Evolutionary conservation across 2,113 vertebrate species (phyloP).

Genomic region (Martes martes): DNA sequence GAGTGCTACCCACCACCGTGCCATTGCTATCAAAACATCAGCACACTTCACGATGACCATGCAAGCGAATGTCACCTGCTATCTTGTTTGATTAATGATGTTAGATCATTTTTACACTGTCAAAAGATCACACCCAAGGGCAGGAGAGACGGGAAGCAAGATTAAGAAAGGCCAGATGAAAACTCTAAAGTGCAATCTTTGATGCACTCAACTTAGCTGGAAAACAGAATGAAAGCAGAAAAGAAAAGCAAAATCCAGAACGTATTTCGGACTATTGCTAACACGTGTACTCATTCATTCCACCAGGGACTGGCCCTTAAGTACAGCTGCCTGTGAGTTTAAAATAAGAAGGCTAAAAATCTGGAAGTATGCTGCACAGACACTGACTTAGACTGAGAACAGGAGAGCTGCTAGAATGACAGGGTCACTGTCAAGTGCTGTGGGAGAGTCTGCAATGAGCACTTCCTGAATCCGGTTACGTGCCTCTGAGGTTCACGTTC

Average conservation of each 20-base stretch:
- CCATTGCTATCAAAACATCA: accelerated
- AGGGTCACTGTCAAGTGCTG: accelerated
- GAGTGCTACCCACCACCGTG: accelerated
- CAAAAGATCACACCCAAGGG: background rate
- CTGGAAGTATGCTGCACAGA: accelerated
- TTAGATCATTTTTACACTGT: background rate
- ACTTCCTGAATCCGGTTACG: accelerated
- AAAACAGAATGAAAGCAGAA: background rate
- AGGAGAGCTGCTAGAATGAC: background rate
- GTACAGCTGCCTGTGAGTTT: accelerated
- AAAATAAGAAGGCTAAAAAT: background rate
- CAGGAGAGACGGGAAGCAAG: background rate
- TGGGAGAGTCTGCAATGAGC: accelerated
- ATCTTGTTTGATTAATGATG: background rate
- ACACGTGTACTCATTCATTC: accelerated
- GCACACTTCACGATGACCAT: accelerated
- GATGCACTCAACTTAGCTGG: background rate
- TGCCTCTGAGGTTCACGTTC: accelerated
- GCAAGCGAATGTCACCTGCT: background rate
- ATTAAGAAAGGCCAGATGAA: background rate
- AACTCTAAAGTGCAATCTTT: accelerated
- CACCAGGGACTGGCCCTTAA: background rate
- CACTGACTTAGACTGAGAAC: background rate
- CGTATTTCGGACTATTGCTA: accelerated
- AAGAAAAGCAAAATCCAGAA: background rate